Evolutionary conservation across 2,888 invertebrate species (phyloP), one percentile per base, ranked within the genome.

Genomic region (Polydrusus tereticollis): DNA sequence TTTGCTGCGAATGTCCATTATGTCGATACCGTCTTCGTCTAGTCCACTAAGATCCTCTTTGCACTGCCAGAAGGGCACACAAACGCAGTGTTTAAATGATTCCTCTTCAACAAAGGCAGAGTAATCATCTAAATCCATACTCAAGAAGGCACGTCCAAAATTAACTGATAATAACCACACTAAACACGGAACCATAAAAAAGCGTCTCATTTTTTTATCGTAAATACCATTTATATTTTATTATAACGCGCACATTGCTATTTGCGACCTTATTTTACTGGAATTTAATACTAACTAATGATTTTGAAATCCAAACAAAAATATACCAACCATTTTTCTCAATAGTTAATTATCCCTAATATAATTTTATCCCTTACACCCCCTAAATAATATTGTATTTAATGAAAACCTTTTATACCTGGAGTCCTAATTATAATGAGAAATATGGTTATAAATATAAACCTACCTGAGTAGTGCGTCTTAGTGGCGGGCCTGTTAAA

Each of bases 21-120:
- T 76, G 70, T 82, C 82, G 16, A 81, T 69, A 59, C 79, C 81
- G 1, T 75, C 71, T n/a, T 78, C 80, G 36, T 81, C 75, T 29
- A 83, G 66, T 10, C 81, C 83, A 43, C 80, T 82, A 50, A 78
- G 81, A 60, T 84, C 82, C 43, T 82, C 82, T 66, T 82, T 81
- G 67, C 84, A 84, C 69, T 83, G 82, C 83, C 83, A 84, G 74
- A 80, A 84, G 1, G 84, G 84, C 12, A 84, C 82, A 75, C 83
- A 84, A 65, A 82, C 72, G 77, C 84, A 84, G 74, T 78, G 74
- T 64, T 59, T 36, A 14, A 21, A 38, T 74, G 68, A 66, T 29
- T 12, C 20, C 6, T 52, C 36, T 7, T 64, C 52, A 14, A 14
- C 21, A n/a, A 23, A 3, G 10, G 62, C 2, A 20, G 36, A 18